A percentile compares a stretch with the other conserved stretches of the same genome.
phyloP scores from a whole-genome alignment of 2,888 invertebrate species.

The Zootermopsis nevadensis region DNA sequence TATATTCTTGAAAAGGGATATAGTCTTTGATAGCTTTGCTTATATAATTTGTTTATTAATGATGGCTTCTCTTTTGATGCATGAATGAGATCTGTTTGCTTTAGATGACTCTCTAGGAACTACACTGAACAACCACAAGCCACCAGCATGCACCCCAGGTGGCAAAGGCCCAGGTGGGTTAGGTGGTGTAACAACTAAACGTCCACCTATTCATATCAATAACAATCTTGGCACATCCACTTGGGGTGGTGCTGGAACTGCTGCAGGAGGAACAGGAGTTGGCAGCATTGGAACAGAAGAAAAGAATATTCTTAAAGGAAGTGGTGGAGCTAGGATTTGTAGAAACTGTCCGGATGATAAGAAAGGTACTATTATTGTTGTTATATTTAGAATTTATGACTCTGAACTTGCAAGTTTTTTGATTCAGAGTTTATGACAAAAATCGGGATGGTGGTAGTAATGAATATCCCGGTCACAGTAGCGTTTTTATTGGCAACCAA shows the following conservation, averaged over 20 bases:
- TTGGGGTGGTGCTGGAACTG: constrained; percentile 49
- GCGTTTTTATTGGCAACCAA: too few relatives aligned
- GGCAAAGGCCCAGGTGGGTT: constrained; percentile 58
- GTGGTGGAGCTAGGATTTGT: constrained; percentile 47
- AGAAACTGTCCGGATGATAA: constrained; percentile 52
- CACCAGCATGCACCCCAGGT: constrained; percentile 54
- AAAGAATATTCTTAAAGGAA: constrained; percentile 52
- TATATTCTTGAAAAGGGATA: too few relatives aligned
- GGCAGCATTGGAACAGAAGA: constrained; percentile 42
- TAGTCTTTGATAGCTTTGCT: too few relatives aligned
- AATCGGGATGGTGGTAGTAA: too few relatives aligned
- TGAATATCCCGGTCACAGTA: too few relatives aligned
- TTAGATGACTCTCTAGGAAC: background rate
- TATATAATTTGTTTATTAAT: too few relatives aligned
- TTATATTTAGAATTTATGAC: too few relatives aligned
- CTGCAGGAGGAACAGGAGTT: background rate
- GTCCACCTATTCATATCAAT: constrained; percentile 58
- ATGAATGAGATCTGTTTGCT: background rate
- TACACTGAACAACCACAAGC: constrained; percentile 62
- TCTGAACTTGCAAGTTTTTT: too few relatives aligned
- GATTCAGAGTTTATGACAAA: too few relatives aligned
- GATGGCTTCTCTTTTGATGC: too few relatives aligned
- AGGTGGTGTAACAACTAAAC: constrained; percentile 59
- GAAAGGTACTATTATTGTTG: constrained; percentile 49
- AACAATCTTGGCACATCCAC: constrained; percentile 56